These are phyloP conservation scores for Andrena cerasifolii DNA, from an alignment of 1,140 invertebrate genomes.

Conservation along the genomic window DNA sequence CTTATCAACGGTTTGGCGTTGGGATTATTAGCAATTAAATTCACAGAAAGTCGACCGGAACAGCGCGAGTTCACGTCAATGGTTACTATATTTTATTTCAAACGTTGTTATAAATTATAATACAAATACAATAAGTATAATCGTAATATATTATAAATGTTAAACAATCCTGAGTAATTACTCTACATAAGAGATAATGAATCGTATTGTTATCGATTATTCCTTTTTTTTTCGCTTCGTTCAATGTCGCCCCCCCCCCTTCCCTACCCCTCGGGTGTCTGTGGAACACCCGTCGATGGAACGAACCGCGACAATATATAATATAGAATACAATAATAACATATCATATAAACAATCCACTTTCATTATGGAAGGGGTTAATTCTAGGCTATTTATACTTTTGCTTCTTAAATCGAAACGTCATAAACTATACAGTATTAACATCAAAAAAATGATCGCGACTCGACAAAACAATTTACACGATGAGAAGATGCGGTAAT, in stretches of 20 bases:
- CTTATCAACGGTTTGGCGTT: no score
- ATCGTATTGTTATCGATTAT: constrained; percentile 68
- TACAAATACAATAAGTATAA: constrained; percentile 79
- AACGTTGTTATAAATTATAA: constrained; percentile 80
- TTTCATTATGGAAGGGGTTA: constrained; percentile 67
- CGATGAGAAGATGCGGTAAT: constrained; percentile 68
- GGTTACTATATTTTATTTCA: constrained; percentile 79
- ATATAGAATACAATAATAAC: constrained; percentile 77
- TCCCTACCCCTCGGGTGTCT: no score
- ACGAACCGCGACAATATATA: constrained; percentile 72
- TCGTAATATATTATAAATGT: constrained; percentile 80
- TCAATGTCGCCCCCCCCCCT: not conserved
- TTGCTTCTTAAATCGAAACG: constrained; percentile 70
- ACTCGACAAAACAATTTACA: constrained; percentile 69
- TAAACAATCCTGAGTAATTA: constrained; percentile 81
- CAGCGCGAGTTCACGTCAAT: constrained; percentile 59
- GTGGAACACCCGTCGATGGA: constrained; percentile 56
- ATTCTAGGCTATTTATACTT: constrained; percentile 72
- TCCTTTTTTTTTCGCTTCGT: constrained; percentile 34
- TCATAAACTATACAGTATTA: constrained; percentile 80
- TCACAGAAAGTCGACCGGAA: not conserved
- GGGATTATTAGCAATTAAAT: not conserved
- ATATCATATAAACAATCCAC: constrained; percentile 76
- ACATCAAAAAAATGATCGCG: constrained; percentile 73
- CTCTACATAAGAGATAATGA: constrained; percentile 77